Percentiles rank a stretch among this genome's conserved stretches.
phyloP scores from a whole-genome alignment of 2,113 vertebrate species.

The Odocoileus virginianus region DNA sequence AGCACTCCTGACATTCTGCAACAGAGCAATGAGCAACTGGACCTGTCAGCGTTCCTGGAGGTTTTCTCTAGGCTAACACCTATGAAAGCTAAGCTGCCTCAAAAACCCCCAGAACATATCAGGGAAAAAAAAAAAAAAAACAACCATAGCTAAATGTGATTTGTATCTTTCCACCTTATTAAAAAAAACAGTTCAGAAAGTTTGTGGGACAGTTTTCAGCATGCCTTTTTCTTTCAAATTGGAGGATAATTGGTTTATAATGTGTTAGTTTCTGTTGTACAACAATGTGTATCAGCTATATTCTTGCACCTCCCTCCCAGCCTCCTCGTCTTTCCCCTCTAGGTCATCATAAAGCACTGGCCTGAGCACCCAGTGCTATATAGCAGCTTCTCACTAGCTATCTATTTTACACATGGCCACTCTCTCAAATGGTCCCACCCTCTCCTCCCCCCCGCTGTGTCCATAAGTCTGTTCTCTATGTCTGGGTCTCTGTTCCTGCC shows the following conservation, averaged over 20 bases:
- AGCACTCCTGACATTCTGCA: background rate
- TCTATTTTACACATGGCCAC: background rate
- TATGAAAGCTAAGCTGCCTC: background rate
- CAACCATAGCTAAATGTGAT: background rate
- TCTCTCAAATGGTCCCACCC: background rate
- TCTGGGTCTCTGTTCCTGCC: background rate
- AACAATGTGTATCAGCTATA: background rate
- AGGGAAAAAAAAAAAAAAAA: background rate
- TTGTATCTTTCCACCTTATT: background rate
- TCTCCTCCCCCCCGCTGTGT: accelerated
- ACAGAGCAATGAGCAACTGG: background rate
- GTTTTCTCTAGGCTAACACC: background rate
- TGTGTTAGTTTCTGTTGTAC: background rate
- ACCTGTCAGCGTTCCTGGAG: accelerated
- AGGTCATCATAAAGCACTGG: background rate
- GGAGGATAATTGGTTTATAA: background rate
- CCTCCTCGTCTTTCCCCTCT: background rate
- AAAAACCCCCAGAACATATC: background rate
- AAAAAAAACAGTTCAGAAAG: background rate
- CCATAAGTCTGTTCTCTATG: background rate
- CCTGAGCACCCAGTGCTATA: background rate
- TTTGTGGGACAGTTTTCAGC: background rate
- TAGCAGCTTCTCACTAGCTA: background rate
- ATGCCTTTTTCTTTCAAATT: background rate
- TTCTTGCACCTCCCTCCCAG: background rate